A percentile compares a stretch with the other conserved stretches of the same genome.
These are phyloP conservation scores for Anoplopoma fimbria DNA, from an alignment of 2,113 vertebrate species.

Conservation along the genomic window DNA sequence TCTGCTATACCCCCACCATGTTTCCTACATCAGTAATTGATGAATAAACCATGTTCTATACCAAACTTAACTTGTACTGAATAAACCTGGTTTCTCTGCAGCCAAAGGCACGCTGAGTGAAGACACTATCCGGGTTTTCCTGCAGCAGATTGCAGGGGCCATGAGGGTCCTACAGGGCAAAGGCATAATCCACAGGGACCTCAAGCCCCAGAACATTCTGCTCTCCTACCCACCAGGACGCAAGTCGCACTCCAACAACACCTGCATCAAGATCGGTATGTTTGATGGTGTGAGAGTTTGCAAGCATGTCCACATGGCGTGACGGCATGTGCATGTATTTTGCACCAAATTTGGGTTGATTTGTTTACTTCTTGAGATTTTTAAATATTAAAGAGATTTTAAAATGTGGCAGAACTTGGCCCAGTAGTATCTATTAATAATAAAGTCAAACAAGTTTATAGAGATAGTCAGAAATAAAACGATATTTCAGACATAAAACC, in stretches of 20 bases:
- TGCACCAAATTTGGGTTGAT: not conserved
- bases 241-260: slow-evolving; percentile 94
- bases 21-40: not conserved
- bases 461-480: not conserved
- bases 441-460: not conserved
- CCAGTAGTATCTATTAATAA: not conserved
- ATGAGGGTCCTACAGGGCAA: slow-evolving; percentile 96
- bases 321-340: not conserved
- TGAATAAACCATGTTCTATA: not conserved
- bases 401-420: not conserved
- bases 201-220: slow-evolving; percentile 98
- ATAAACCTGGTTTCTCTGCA: slow-evolving; percentile 59
- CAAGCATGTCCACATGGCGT: not conserved
- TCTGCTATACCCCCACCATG: not conserved
- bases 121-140: slow-evolving; percentile 97
- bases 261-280: slow-evolving; percentile 97
- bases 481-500: not conserved
- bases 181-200: slow-evolving; percentile 96
- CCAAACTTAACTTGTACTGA: not conserved
- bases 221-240: slow-evolving; percentile 90
- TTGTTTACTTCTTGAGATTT: not conserved
- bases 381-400: not conserved
- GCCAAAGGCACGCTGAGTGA: slow-evolving; percentile 97
- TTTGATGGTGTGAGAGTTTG: not conserved
- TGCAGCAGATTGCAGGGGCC: slow-evolving; percentile 97